Conservation (phyloP, 2,888 invertebrate species). For the Epistrophe eligans region DNA sequence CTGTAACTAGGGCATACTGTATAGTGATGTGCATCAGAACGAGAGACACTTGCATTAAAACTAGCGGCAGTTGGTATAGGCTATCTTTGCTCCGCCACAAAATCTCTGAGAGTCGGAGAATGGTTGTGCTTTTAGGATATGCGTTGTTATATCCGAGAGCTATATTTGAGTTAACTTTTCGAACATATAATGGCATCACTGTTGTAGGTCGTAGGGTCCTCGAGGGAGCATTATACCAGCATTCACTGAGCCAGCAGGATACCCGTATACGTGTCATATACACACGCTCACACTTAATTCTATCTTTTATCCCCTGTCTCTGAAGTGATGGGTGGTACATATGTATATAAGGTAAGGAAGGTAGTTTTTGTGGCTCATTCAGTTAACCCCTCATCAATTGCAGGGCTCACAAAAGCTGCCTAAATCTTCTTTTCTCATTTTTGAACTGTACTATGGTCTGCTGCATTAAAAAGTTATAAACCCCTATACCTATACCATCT, state of each 20-base stretch:
- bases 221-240: slow-evolving; percentile 54
- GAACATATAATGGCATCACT: slow-evolving; percentile 44
- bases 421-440: slow-evolving; percentile 62
- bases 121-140: slow-evolving; percentile 36
- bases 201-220: slow-evolving; percentile 29
- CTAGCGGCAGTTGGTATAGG: slow-evolving; percentile 6
- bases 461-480: slow-evolving; percentile 45
- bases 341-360: neutral
- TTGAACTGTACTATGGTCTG: slow-evolving; percentile 49
- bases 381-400: slow-evolving; percentile 66
- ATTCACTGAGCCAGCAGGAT: slow-evolving; percentile 45
- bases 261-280: slow-evolving; percentile 42
- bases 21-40: slow-evolving; percentile 32
- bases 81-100: slow-evolving; percentile 27
- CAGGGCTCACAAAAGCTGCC: slow-evolving; percentile 27
- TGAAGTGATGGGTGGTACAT: slow-evolving; percentile 39
- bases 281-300: slow-evolving; percentile 24
- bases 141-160: slow-evolving; percentile 42
- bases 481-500: neutral
- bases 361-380: slow-evolving; percentile 65
- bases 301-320: slow-evolving; percentile 36
- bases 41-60: slow-evolving; percentile 39
- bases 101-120: slow-evolving; percentile 9
- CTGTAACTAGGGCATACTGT: slow-evolving; percentile 62
- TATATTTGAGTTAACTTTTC: slow-evolving; percentile 33